phyloP scores from a whole-genome alignment of 2,888 invertebrate species.

The Chrysolina haemoptera region DNA sequence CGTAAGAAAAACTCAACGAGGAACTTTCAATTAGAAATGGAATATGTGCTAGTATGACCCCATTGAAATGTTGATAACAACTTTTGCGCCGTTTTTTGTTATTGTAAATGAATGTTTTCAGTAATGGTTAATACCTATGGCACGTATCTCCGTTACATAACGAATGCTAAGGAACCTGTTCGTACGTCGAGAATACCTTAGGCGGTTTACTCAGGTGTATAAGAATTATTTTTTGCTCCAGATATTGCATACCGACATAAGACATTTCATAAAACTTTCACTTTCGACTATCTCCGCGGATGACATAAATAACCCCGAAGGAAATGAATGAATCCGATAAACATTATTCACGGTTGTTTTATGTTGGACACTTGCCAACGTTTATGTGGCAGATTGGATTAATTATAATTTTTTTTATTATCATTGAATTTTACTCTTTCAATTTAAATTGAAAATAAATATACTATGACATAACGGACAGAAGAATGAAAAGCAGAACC shows the following conservation, averaged over 20 bases:
- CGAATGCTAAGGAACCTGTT: background rate
- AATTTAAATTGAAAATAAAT: too few species aligned
- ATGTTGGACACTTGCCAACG: too few species aligned
- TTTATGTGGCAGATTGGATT: too few species aligned
- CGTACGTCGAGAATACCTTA: slow-evolving; percentile 10
- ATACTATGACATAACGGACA: too few species aligned
- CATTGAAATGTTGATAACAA: background rate
- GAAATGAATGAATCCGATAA: background rate
- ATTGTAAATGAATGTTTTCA: background rate
- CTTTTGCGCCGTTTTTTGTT: background rate
- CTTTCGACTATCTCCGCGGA: slow-evolving; percentile 19
- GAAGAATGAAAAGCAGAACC: too few species aligned
- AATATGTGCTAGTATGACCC: background rate
- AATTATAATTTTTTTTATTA: too few species aligned
- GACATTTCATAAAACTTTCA: slow-evolving; percentile 22
- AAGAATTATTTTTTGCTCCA: slow-evolving; percentile 26
- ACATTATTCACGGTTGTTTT: background rate
- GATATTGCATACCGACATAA: slow-evolving; percentile 19
- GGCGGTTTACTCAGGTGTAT: slow-evolving; percentile 18
- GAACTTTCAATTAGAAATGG: background rate
- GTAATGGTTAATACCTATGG: background rate
- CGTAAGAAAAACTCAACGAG: too few species aligned
- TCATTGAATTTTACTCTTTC: too few species aligned
- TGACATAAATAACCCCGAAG: slow-evolving; percentile 21
- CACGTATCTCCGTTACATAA: slow-evolving; percentile 22